Evolutionary conservation across 2,888 invertebrate genomes (phyloP).

Genomic region (Spatulosminthurus flaviceps): DNA sequence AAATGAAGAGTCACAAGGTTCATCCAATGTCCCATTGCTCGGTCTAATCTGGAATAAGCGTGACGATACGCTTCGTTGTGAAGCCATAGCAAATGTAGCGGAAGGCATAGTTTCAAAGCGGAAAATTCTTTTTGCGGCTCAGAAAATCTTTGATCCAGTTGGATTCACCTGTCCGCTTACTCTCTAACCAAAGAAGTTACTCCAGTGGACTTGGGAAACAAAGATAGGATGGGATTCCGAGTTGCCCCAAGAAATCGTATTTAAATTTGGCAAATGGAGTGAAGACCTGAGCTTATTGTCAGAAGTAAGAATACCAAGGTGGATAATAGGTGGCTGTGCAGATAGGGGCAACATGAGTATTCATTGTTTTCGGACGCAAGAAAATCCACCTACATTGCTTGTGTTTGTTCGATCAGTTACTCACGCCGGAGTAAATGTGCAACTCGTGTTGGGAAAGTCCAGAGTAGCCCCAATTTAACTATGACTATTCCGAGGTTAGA

Average conservation of each 20-base stretch:
- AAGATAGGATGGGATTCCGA: conserved; percentile 48
- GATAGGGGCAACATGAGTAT: too few relatives aligned
- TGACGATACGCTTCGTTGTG: conserved; percentile 37
- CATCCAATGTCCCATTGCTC: too few relatives aligned
- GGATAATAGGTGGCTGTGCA: too few relatives aligned
- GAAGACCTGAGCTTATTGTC: too few relatives aligned
- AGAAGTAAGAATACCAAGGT: background rate
- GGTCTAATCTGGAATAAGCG: conserved; percentile 43
- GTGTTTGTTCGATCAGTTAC: conserved; percentile 59
- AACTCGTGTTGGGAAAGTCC: conserved; percentile 62
- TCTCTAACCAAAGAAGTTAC: conserved; percentile 46
- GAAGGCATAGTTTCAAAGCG: conserved; percentile 43
- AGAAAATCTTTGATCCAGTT: conserved; percentile 49
- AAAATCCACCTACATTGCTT: conserved; percentile 62
- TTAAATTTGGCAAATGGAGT: conserved; percentile 23
- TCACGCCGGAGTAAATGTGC: conserved; percentile 50
- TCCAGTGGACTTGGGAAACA: conserved; percentile 51
- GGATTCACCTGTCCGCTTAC: conserved; percentile 39
- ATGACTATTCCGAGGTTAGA: conserved; percentile 56
- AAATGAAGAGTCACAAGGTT: background rate
- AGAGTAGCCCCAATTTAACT: conserved; percentile 63
- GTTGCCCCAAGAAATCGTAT: conserved; percentile 25
- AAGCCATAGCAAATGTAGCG: background rate
- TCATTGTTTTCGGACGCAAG: conserved; percentile 60
- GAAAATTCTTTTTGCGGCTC: conserved; percentile 38